These are phyloP conservation scores for Gryllus longicercus DNA, from an alignment of 2,888 invertebrate genomes.

Conservation along the genomic window DNA sequence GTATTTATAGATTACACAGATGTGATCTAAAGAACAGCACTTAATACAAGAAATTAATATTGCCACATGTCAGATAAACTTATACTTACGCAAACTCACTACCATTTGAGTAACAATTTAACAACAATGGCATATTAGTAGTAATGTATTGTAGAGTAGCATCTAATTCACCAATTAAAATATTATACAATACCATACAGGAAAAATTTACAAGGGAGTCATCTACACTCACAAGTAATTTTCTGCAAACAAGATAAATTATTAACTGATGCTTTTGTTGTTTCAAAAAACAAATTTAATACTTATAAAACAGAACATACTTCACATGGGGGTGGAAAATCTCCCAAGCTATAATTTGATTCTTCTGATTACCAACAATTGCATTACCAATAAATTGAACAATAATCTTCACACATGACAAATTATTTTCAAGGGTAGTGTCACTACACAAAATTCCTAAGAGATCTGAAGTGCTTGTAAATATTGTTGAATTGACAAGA, in stretches of 20 bases:
- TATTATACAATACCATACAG: background rate
- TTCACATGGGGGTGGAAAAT: background rate
- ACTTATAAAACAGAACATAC: background rate
- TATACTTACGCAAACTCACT: constrained; percentile 1
- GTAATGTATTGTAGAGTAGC: background rate
- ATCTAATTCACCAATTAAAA: background rate
- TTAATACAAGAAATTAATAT: background rate
- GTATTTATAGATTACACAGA: background rate
- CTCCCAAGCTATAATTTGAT: background rate
- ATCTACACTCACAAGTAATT: background rate
- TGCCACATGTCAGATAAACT: background rate
- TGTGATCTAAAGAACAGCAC: background rate
- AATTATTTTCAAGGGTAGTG: background rate
- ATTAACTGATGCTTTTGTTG: background rate
- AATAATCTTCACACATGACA: background rate
- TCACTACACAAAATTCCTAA: background rate
- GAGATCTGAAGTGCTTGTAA: background rate
- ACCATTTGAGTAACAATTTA: background rate
- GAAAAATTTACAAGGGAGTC: background rate
- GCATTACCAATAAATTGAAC: constrained; percentile 1
- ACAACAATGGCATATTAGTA: background rate
- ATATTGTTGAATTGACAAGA: background rate
- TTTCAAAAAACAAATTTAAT: background rate
- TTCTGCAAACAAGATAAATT: background rate
- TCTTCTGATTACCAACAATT: background rate